Conservation (phyloP, 2,797 vertebrate species). For the Tinamus major region DNA sequence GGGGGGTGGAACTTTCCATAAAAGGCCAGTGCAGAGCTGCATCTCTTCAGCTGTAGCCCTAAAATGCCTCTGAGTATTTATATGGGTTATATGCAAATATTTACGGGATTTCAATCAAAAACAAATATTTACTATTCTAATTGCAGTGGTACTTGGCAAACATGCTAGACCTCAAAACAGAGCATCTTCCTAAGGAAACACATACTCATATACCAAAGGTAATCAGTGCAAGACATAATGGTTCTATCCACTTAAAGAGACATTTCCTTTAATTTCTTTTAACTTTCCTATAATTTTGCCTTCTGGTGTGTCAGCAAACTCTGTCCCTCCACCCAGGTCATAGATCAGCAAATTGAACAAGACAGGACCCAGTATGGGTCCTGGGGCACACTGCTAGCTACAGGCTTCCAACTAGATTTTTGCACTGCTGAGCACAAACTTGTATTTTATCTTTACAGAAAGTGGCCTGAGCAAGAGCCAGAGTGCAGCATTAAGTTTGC, state of each 20-base stretch:
- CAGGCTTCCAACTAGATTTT: too few relatives aligned
- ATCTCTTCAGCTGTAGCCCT: not conserved
- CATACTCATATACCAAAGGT: not conserved
- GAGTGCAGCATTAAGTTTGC: not conserved
- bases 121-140: constrained; percentile 56
- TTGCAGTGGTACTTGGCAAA: constrained; percentile 24
- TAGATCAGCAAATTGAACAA: too few relatives aligned
- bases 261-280: not conserved
- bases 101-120: constrained; percentile 47
- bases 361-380: too few relatives aligned
- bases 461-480: not conserved
- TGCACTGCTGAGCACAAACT: not conserved
- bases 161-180: not conserved
- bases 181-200: constrained; percentile 44
- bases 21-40: not conserved
- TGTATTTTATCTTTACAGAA: not conserved
- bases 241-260: not conserved
- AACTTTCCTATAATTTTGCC: not conserved
- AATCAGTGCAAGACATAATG: not conserved
- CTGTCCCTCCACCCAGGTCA: too few relatives aligned
- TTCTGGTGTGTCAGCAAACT: too few relatives aligned
- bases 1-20: not conserved
- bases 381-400: too few relatives aligned
- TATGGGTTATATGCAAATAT: constrained; percentile 28
- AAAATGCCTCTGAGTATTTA: constrained; percentile 27